A percentile compares a stretch with the other conserved stretches of the same genome.
Evolutionary conservation across 2,113 vertebrate species (phyloP).

Genomic region (Monarcha castaneiventris): DNA sequence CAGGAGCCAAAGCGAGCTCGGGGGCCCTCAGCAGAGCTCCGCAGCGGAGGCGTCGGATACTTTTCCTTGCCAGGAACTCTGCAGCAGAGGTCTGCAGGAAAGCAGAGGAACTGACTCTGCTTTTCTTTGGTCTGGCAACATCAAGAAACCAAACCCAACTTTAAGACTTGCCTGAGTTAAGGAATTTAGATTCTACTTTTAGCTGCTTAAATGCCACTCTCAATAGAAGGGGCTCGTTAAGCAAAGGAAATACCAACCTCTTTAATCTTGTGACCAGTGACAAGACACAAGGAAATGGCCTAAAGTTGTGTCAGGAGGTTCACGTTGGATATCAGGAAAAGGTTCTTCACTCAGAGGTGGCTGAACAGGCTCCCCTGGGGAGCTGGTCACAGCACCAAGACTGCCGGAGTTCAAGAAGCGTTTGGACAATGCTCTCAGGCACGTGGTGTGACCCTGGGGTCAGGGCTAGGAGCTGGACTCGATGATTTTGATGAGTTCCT

Average conservation of each 20-base stretch:
- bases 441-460: neutral
- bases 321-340: neutral
- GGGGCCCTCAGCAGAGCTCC: neutral
- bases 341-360: neutral
- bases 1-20: fast-evolving
- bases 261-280: neutral
- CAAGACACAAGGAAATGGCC: neutral
- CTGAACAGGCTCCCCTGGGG: neutral
- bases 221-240: neutral
- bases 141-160: neutral
- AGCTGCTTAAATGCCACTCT: neutral
- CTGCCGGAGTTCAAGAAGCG: neutral
- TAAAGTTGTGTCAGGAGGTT: neutral
- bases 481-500: neutral
- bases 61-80: neutral
- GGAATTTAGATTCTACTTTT: neutral
- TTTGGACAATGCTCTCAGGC: neutral
- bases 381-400: neutral
- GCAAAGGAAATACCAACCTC: neutral
- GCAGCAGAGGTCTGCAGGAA: neutral
- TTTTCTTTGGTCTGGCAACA: neutral
- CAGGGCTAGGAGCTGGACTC: neutral
- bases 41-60: fast-evolving
- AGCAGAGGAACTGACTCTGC: neutral
- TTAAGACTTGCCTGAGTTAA: neutral